Base-by-base conservation (phyloP, 2,797 vertebrate species). In the Crypturellus tataupa region DNA sequence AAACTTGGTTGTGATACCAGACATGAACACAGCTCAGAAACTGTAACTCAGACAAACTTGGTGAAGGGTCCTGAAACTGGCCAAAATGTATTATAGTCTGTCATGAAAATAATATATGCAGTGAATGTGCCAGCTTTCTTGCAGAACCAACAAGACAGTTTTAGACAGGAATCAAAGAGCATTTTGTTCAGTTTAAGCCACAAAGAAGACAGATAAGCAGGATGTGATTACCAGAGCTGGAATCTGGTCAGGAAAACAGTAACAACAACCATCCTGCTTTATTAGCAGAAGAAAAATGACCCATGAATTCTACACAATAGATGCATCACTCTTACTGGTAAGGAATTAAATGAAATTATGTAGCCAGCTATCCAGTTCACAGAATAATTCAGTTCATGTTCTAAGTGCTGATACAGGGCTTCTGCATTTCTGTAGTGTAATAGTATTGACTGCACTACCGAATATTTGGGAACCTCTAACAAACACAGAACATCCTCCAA, bases 401-500 rank as follows among this genome's bases (percentile, higher is more conserved):
- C 70, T 56, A 55, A 58, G 37, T 29, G 42, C 68, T 69, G 72
- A 68, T 16, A 55, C n/a, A 46, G 23, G 51, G 56, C 55, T 80
- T 65, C 35, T 1, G 0, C 44, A n/a, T 20, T 73, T 55, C 72
- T 68, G 27, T 25, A 51, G 37, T 53, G 62, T 18, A 67, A 24
- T 39, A 56, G 51, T 6, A 59, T 44, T 0, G 2, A 35, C 35
- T 53, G 40, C 17, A 62, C 37, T 65, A 58, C 37, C 17, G 49
- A 35, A 0, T 17, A 59, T 31, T 56, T 65, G 55, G 59, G 53
- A 81, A 81, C 46, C 29, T 73, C 59, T 31, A 76, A 51, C 35
- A 86, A 84, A 84, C 62, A 91, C 8, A 76, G 55, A 59, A 92
- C 55, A 86, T 68, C 56, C 68, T 92, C 60, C 47, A 90, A 37